A percentile compares a stretch with the other conserved stretches of the same genome.
Evolutionary conservation across 2,888 invertebrate species (phyloP).

Genomic region (Dicycla oo): DNA sequence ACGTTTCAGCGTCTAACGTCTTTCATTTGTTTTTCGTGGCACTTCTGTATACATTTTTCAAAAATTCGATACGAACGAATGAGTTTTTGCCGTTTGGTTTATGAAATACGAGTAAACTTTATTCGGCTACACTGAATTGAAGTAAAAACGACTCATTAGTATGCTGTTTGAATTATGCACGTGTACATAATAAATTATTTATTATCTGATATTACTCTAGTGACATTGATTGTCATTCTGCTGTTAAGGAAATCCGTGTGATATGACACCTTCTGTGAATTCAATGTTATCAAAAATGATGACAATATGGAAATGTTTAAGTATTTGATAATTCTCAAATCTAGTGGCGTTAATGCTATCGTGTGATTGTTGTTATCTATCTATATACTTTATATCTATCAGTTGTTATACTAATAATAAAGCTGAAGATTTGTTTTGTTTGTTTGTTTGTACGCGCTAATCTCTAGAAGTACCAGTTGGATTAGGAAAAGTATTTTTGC

Average conservation of each 20-base stretch:
- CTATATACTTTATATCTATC: not conserved
- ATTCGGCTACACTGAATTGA: constrained; percentile 21
- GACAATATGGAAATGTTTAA: constrained; percentile 6
- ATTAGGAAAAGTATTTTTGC: not conserved
- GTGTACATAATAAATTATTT: not conserved
- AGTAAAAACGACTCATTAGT: constrained; percentile 10
- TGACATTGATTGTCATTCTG: not conserved
- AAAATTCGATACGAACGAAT: constrained; percentile 16
- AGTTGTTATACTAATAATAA: not conserved
- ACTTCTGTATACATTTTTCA: constrained; percentile 6
- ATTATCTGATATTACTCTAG: not conserved
- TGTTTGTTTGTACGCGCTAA: not conserved
- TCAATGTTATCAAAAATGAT: constrained; percentile 20
- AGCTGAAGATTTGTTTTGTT: not conserved
- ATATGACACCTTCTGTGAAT: not conserved
- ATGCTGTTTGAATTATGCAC: constrained; percentile 10
- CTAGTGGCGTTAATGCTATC: constrained; percentile 29
- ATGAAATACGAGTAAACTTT: constrained; percentile 27
- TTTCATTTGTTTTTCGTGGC: constrained; percentile 30
- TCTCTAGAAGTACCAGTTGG: not conserved
- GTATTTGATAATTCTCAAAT: constrained; percentile 21
- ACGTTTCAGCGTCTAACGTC: constrained; percentile 20
- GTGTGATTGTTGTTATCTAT: constrained; percentile 37
- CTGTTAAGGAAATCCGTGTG: not conserved
- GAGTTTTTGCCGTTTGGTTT: constrained; percentile 25